Conservation (phyloP, 2,113 vertebrate species). For the Carollia perspicillata region DNA sequence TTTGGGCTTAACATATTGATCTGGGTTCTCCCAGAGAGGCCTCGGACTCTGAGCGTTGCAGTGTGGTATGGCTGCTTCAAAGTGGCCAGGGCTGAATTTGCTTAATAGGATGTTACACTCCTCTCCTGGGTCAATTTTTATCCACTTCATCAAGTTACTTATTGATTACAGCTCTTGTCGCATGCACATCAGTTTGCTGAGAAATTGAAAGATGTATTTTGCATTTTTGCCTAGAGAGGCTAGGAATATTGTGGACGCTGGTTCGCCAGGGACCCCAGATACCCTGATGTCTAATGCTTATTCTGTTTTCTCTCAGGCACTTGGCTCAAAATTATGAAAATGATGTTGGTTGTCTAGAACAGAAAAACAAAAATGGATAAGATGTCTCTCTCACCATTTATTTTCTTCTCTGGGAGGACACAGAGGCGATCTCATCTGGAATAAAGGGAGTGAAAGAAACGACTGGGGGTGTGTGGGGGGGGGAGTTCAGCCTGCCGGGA, state of each 20-base stretch:
- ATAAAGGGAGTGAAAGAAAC: neutral
- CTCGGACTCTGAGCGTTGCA: neutral
- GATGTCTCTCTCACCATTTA: neutral
- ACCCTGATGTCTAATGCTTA: neutral
- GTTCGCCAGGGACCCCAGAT: neutral
- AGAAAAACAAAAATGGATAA: neutral
- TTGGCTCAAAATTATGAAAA: slow-evolving; percentile 5
- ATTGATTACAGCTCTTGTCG: slow-evolving; percentile 37
- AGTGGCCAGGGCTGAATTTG: slow-evolving; percentile 45
- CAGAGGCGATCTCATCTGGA: neutral
- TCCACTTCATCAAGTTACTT: slow-evolving; percentile 69
- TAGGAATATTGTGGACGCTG: neutral
- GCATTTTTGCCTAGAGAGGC: slow-evolving; percentile 30
- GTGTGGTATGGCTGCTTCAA: slow-evolving; percentile 48
- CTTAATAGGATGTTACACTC: slow-evolving; percentile 54
- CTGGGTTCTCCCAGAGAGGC: neutral
- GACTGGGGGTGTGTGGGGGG: neutral
- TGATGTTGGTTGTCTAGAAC: neutral
- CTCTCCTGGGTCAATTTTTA: slow-evolving; percentile 60
- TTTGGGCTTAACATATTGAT: slow-evolving; percentile 63
- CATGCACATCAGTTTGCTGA: slow-evolving; percentile 50
- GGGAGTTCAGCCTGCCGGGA: neutral
- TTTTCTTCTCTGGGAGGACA: neutral
- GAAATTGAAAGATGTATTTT: slow-evolving; percentile 29
- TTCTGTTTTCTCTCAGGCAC: neutral